phyloP scores from a whole-genome alignment of 1,140 invertebrate species.

The Holotrichia oblita region DNA sequence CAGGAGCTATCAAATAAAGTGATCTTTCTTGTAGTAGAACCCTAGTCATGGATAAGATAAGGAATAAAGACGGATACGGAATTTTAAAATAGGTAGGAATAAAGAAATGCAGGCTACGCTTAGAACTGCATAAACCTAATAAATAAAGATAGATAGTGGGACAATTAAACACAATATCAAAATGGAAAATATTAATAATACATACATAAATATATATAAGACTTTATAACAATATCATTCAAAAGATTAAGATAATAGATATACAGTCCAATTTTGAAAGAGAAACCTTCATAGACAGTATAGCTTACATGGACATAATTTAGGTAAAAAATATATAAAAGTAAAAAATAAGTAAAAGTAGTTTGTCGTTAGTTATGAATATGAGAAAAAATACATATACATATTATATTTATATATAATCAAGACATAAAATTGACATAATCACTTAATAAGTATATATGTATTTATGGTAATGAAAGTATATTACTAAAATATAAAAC shows the following conservation, averaged over 20 bases:
- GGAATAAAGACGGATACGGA: too few relatives aligned
- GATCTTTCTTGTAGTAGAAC: too few relatives aligned
- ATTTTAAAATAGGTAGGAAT: not conserved
- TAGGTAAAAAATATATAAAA: not conserved
- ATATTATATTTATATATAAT: not conserved
- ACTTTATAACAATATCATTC: constrained; percentile 9
- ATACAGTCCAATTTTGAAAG: not conserved
- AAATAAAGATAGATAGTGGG: not conserved
- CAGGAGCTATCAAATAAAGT: too few relatives aligned
- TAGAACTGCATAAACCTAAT: not conserved
- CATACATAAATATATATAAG: constrained; percentile 32
- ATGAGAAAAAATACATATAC: not conserved
- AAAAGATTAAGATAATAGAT: not conserved
- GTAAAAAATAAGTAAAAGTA: not conserved
- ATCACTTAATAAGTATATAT: not conserved
- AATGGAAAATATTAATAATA: constrained; percentile 11
- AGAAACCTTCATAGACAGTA: not conserved
- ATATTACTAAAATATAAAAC: too few relatives aligned
- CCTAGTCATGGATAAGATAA: too few relatives aligned
- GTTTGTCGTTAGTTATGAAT: not conserved
- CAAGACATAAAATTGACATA: not conserved
- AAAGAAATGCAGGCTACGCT: too few relatives aligned
- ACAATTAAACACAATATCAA: constrained; percentile 11
- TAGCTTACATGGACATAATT: not conserved
- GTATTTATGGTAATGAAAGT: too few relatives aligned